phyloP scores from a whole-genome alignment of 2,797 vertebrate genomes.

The Hapalemur alaotrensis region DNA sequence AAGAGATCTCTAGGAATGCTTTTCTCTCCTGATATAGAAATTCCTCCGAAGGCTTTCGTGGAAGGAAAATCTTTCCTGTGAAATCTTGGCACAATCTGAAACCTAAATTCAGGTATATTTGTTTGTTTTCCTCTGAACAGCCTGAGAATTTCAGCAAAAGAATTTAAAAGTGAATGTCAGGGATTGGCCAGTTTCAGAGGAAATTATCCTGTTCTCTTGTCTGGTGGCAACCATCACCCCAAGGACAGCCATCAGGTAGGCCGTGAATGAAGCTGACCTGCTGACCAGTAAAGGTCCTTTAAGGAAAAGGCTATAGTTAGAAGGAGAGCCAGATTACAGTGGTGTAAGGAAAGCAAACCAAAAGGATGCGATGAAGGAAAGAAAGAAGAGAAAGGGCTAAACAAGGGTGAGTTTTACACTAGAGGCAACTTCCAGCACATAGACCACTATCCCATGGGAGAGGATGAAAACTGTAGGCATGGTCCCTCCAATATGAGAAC shows the following conservation, averaged over 20 bases:
- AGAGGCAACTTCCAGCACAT: neutral
- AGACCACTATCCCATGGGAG: neutral
- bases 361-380: neutral
- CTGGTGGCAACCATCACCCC: neutral
- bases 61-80: slow-evolving; percentile 77
- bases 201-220: neutral
- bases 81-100: slow-evolving; percentile 68
- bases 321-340: neutral
- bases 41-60: slow-evolving; percentile 80
- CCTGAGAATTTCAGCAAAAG: slow-evolving; percentile 13
- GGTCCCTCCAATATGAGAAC: neutral
- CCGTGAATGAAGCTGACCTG: neutral
- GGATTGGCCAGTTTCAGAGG: neutral
- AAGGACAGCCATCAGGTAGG: neutral
- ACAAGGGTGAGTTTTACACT: neutral
- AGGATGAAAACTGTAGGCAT: neutral
- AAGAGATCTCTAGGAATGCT: slow-evolving; percentile 79
- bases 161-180: neutral
- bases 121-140: slow-evolving; percentile 41
- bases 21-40: slow-evolving; percentile 76
- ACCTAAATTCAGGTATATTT: slow-evolving; percentile 69
- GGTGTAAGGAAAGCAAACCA: neutral
- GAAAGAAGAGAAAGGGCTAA: neutral
- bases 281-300: neutral
- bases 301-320: neutral